Evolutionary conservation across 2,113 vertebrate species (phyloP).

Genomic region (Podarcis muralis): DNA sequence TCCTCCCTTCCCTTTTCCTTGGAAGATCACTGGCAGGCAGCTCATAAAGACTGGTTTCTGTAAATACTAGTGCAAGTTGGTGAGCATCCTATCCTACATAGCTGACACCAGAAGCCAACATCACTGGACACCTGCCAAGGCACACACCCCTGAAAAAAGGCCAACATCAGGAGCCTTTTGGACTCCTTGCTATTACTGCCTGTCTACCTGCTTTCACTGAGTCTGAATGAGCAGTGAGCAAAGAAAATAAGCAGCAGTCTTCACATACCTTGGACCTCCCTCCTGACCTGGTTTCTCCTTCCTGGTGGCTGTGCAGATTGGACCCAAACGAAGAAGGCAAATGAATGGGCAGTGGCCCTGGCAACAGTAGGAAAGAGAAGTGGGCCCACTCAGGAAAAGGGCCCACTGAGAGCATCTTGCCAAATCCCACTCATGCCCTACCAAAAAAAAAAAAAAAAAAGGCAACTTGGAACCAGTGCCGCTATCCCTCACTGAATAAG

Average conservation of each 20-base stretch:
- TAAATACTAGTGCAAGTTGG: too few relatives aligned
- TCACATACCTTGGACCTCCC: neutral
- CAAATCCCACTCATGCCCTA: neutral
- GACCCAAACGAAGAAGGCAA: neutral
- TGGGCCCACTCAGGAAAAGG: neutral
- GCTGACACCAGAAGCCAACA: neutral
- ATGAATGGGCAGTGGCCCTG: neutral
- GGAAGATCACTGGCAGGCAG: neutral
- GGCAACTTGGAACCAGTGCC: neutral
- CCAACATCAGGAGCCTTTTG: neutral
- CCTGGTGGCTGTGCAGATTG: neutral
- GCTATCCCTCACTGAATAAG: neutral
- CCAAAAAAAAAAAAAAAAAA: too few relatives aligned
- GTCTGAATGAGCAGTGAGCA: neutral
- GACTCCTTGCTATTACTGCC: neutral
- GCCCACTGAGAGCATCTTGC: neutral
- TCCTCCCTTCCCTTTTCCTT: neutral
- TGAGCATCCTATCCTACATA: neutral
- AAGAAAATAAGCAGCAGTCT: neutral
- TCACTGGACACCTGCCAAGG: neutral
- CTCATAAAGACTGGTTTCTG: neutral
- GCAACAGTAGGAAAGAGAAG: neutral
- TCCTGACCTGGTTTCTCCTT: neutral
- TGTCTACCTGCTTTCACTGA: neutral
- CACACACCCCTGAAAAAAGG: neutral